These are phyloP conservation scores for Pyrochroa serraticornis DNA, from an alignment of 2,888 invertebrate species.

Conservation along the genomic window DNA sequence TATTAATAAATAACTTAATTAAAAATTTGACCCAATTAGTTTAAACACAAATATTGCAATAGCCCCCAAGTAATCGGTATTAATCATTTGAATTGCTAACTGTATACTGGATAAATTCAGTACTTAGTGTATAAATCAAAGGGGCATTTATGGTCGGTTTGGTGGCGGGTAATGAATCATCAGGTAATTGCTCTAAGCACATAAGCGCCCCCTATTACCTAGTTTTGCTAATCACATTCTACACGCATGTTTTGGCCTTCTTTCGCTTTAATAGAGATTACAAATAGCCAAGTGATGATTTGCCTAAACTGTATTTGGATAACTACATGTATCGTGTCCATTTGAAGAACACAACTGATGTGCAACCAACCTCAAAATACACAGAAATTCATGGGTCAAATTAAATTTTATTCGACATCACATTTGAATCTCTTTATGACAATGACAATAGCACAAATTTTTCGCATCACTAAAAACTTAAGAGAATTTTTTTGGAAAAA, in stretches of 20 bases:
- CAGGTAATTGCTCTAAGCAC: constrained; percentile 40
- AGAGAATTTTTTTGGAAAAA: no score
- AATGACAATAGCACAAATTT: no score
- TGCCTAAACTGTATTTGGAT: no score
- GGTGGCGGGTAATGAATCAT: constrained; percentile 40
- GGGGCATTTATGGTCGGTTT: constrained; percentile 41
- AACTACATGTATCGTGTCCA: no score
- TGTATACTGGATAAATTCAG: constrained; percentile 30
- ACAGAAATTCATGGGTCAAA: no score
- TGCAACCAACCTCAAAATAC: no score
- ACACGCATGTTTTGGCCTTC: constrained; percentile 21
- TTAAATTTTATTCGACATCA: no score
- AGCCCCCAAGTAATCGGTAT: constrained; percentile 27
- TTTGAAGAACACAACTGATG: no score
- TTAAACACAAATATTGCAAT: constrained; percentile 4
- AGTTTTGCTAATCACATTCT: constrained; percentile 16
- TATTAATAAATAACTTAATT: constrained; percentile 20
- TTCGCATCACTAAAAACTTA: no score
- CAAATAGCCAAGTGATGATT: neutral
- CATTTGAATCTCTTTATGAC: no score
- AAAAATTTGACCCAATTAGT: constrained; percentile 15
- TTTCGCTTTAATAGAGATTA: constrained; percentile 9
- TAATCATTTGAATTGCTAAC: constrained; percentile 35
- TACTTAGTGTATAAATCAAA: constrained; percentile 29
- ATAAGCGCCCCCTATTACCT: constrained; percentile 35